Evolutionary conservation across 2,113 vertebrate species (phyloP).

Genomic region (Cygnus buccinator): DNA sequence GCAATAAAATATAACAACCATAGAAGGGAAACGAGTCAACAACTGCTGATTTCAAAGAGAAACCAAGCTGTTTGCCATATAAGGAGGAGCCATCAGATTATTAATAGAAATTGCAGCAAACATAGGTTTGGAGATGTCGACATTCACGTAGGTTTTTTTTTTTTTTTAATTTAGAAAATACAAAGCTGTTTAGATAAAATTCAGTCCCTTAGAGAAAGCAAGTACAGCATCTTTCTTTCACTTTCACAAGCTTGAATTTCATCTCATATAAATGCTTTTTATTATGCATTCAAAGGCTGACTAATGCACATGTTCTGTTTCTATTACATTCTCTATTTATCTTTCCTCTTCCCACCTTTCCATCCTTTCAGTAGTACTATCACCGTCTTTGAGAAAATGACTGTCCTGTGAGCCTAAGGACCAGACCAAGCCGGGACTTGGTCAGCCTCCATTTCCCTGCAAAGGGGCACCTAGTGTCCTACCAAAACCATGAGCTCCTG

Average conservation of each 20-base stretch:
- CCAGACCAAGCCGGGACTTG: background rate
- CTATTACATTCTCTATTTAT: background rate
- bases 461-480: background rate
- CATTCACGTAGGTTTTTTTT: background rate
- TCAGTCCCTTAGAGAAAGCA: background rate
- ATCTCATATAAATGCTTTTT: constrained; percentile 34
- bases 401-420: background rate
- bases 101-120: background rate
- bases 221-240: background rate
- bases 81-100: background rate
- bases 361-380: background rate
- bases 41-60: background rate
- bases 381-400: background rate
- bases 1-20: background rate
- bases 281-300: constrained; percentile 40
- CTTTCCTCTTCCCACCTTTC: background rate
- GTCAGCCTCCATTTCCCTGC: background rate
- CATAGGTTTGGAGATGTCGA: background rate
- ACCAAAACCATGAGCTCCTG: background rate
- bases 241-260: constrained; percentile 27
- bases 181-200: background rate
- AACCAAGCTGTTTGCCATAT: background rate
- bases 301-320: background rate
- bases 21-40: background rate
- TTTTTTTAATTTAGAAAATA: background rate